Base-by-base conservation (phyloP, 2,888 invertebrate species). In the Limnephilus rhombicus region DNA sequence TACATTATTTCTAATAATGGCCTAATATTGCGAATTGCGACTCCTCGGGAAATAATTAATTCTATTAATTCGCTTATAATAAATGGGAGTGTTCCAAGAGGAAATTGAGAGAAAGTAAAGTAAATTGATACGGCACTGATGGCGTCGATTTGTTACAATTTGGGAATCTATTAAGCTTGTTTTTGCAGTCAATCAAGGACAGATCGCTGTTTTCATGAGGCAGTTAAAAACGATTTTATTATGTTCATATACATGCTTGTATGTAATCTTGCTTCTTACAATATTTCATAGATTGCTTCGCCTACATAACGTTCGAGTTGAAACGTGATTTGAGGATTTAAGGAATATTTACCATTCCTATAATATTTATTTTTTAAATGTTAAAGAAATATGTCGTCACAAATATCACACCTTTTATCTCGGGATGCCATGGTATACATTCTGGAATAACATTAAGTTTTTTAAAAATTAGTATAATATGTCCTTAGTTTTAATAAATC, bases 1-100 rank as follows among this genome's bases (percentile, higher is more conserved):
- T 49, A 89, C 34, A 89, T 89, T 80, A 89, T 80, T 89, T 89
- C 80, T 89, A 89, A 89, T 89, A 80, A 89, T 89, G 80, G 80
- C 80, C 80, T 80, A 31, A 89, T 89, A 89, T 89, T 89, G 88
- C 88, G 31, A 37, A 89, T 89, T 89, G 88, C 88, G 31, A 37
- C 88, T 89, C 34, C 88, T 24, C 31, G n/a, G 41, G 80, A 89
- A 80, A 80, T 89, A 80, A 89, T 89, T 89, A 80, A 89, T 89
- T 89, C 80, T 80, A 68, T 89, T 80, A 89, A 80, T 68, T 31
- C 24, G 18, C 37, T 89, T 37, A 89, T 89, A 45, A 89, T 89
- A 31, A 89, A 89, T 89, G 88, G 41, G 88, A 89, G 37, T 31
- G 31, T 9, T 80, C 12, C 29, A 34, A 80, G 15, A 80, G 41